phyloP scores from a whole-genome alignment of 2,113 vertebrate genomes.

The Peucedramus taeniatus region DNA sequence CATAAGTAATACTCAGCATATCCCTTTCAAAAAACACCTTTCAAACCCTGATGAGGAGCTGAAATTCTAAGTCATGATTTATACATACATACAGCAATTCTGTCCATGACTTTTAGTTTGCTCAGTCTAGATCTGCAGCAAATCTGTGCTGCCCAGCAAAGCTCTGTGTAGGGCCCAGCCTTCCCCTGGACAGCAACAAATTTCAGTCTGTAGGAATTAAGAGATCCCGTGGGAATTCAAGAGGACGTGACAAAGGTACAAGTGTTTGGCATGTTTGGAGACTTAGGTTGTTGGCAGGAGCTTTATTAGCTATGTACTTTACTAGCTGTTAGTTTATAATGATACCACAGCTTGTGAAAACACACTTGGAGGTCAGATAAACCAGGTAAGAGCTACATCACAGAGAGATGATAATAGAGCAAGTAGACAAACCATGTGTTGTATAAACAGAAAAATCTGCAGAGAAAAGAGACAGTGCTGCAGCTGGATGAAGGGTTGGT shows the following conservation, averaged over 20 bases:
- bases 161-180: not conserved
- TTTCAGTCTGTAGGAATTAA: not conserved
- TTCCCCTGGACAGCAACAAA: fast-evolving
- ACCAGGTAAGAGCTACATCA: not conserved
- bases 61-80: not conserved
- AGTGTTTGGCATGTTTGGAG: not conserved
- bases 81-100: not conserved
- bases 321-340: not conserved
- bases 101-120: not conserved
- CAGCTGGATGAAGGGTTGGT: not conserved
- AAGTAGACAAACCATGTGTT: not conserved
- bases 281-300: not conserved
- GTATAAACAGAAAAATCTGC: not conserved
- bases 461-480: not conserved
- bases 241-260: not conserved
- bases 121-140: not conserved
- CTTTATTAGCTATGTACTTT: not conserved
- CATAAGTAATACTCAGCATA: not conserved
- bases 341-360: not conserved
- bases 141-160: not conserved
- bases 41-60: not conserved
- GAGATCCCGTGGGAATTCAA: not conserved
- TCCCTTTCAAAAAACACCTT: not conserved
- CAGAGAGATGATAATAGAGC: not conserved
- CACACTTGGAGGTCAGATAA: not conserved